Conservation (phyloP, 2,888 invertebrate genomes). For the Neocrepidodera transversa region DNA sequence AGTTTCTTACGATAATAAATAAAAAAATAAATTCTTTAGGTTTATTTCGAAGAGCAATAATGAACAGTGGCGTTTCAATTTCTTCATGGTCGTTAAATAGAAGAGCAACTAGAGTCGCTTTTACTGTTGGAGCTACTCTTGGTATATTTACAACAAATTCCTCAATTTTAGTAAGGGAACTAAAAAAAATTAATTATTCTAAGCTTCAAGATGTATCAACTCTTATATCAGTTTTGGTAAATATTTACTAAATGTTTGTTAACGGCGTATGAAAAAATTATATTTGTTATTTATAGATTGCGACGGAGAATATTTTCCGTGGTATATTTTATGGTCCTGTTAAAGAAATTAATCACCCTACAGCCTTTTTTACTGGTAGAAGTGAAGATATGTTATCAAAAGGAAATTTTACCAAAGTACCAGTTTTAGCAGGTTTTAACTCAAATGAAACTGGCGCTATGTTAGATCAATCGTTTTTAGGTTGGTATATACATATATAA, state of each 20-base stretch:
- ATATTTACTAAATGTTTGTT: neutral
- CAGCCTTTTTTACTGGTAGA: conserved; percentile 21
- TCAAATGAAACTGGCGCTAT: conserved; percentile 27
- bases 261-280: too few relatives aligned
- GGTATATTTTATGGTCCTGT: conserved; percentile 28
- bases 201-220: conserved; percentile 10
- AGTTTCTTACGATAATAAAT: too few relatives aligned
- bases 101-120: conserved; percentile 20
- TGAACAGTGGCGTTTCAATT: conserved; percentile 33
- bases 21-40: too few relatives aligned
- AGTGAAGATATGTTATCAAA: conserved; percentile 22
- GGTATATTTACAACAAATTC: conserved; percentile 19
- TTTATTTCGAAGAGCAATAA: conserved; percentile 29
- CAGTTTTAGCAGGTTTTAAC: conserved; percentile 24
- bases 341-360: conserved; percentile 18
- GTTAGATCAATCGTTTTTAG: too few relatives aligned
- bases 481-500: too few relatives aligned
- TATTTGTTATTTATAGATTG: conserved; percentile 11
- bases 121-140: conserved; percentile 20
- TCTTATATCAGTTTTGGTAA: neutral
- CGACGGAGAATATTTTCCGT: conserved; percentile 10
- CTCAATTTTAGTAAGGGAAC: conserved; percentile 2
- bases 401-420: conserved; percentile 24
- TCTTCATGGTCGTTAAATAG: conserved; percentile 25
- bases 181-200: conserved; percentile 15